Conservation (phyloP, 2,888 invertebrate species). For the Pogonocherus hispidulus region DNA sequence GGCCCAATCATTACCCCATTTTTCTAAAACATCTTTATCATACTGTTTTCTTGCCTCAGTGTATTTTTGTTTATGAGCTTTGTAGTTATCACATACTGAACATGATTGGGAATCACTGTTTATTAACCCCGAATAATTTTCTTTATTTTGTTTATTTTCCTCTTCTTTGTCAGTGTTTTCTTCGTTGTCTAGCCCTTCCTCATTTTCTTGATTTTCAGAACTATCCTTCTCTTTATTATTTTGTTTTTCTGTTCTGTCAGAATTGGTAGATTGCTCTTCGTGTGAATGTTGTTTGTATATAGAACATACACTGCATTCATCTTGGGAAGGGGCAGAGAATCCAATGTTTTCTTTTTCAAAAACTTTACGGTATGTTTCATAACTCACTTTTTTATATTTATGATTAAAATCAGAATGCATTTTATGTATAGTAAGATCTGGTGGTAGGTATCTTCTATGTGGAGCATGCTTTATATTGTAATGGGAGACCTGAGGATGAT, state of each 20-base stretch:
- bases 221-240: constrained; percentile 9
- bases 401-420: constrained; percentile 32
- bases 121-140: neutral
- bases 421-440: constrained; percentile 33
- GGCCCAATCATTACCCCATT: constrained; percentile 23
- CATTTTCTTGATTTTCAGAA: neutral
- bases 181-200: neutral
- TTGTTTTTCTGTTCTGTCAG: constrained; percentile 15
- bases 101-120: neutral
- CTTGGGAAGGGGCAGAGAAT: constrained; percentile 34
- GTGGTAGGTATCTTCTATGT: constrained; percentile 18
- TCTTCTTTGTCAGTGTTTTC: neutral
- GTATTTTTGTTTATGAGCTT: constrained; percentile 33
- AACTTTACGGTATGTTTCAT: constrained; percentile 35
- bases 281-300: constrained; percentile 21
- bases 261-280: neutral
- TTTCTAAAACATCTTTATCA: constrained; percentile 31
- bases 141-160: neutral
- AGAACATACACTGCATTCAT: constrained; percentile 30
- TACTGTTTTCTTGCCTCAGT: constrained; percentile 32
- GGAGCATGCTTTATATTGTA: neutral
- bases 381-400: constrained; percentile 5
- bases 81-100: constrained; percentile 2
- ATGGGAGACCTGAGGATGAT: no score
- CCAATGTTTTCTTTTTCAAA: constrained; percentile 37